Conservation (phyloP, 1,140 invertebrate genomes). For the Sycophila sp. region DNA sequence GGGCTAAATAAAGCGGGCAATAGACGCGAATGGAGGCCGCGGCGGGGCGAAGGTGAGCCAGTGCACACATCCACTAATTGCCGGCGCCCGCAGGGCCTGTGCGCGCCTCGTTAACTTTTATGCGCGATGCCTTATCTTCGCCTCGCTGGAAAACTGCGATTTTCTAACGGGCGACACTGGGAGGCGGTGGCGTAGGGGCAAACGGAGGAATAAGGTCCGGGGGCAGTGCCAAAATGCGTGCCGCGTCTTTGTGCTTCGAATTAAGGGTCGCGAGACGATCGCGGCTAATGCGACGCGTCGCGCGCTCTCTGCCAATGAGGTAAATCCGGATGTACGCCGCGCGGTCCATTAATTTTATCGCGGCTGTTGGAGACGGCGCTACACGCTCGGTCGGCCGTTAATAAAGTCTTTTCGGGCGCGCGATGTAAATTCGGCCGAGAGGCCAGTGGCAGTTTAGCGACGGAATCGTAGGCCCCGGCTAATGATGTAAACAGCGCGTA, state of each 20-base stretch:
- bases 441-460: too few relatives aligned
- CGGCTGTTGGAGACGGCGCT: background rate
- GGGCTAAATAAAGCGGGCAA: too few relatives aligned
- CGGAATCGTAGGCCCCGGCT: too few relatives aligned
- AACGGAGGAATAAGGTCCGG: too few relatives aligned
- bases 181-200: background rate
- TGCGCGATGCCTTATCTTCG: slow-evolving; percentile 44
- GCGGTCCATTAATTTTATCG: slow-evolving; percentile 11
- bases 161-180: background rate
- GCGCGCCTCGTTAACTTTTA: slow-evolving; percentile 15
- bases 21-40: too few relatives aligned
- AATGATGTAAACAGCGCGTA: too few relatives aligned
- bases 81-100: too few relatives aligned
- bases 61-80: too few relatives aligned
- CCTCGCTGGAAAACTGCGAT: background rate
- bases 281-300: background rate
- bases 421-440: background rate
- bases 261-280: background rate
- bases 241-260: background rate
- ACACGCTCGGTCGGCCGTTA: too few relatives aligned
- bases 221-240: background rate
- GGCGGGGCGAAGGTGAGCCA: too few relatives aligned
- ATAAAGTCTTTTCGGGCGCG: too few relatives aligned
- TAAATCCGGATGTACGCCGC: background rate
- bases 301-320: slow-evolving; percentile 25